Evolutionary conservation across 2,888 invertebrate genomes (phyloP).

Genomic region (Temnothorax unifasciatus): DNA sequence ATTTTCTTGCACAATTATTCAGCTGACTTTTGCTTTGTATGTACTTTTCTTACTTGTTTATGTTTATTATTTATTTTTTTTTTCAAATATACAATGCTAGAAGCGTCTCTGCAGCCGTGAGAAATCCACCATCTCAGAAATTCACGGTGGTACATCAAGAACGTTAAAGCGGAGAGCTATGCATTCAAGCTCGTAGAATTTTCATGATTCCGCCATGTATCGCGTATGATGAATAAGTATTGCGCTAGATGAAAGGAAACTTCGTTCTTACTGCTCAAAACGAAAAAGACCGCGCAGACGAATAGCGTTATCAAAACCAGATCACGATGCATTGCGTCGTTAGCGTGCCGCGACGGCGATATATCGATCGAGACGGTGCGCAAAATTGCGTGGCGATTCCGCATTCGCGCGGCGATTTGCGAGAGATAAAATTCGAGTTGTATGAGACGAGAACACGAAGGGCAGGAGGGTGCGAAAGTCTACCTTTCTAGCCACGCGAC

Average conservation of each 20-base stretch:
- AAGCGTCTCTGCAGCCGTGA: background rate
- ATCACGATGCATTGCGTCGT: slow-evolving; percentile 33
- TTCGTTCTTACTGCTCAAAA: background rate
- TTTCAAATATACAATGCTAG: background rate
- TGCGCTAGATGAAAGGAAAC: slow-evolving; percentile 19
- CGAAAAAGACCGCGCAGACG: slow-evolving; percentile 12
- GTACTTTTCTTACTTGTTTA: background rate
- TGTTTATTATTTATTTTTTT: no score
- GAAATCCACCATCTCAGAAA: background rate
- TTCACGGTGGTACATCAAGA: slow-evolving; percentile 15
- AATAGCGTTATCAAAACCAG: slow-evolving; percentile 9
- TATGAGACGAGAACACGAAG: background rate
- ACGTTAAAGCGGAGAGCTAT: slow-evolving; percentile 6
- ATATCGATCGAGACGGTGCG: slow-evolving; percentile 51
- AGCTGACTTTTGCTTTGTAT: background rate
- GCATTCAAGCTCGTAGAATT: slow-evolving; percentile 29
- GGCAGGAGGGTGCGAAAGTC: slow-evolving; percentile 22
- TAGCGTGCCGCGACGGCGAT: slow-evolving; percentile 23
- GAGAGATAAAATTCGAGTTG: slow-evolving; percentile 51
- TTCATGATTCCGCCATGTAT: slow-evolving; percentile 33
- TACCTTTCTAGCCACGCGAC: background rate
- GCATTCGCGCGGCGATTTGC: slow-evolving; percentile 7
- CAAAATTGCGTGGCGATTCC: slow-evolving; percentile 45
- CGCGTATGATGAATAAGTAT: slow-evolving; percentile 34
- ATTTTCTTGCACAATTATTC: background rate